Conservation (phyloP, 2,797 vertebrate species). For the Manis javanica region DNA sequence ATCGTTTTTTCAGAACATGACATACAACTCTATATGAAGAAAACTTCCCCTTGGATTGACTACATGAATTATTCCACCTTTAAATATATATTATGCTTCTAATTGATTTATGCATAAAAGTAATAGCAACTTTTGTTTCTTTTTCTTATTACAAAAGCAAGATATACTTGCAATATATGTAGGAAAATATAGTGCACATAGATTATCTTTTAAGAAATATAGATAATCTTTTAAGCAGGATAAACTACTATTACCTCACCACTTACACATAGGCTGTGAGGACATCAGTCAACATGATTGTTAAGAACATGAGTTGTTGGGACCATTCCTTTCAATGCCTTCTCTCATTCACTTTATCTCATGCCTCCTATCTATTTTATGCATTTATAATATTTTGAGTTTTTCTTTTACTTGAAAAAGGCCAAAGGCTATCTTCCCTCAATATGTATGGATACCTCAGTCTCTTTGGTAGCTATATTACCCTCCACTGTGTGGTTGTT, state of each 20-base stretch:
- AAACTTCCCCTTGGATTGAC: background rate
- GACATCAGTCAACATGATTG: background rate
- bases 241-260: background rate
- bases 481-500: background rate
- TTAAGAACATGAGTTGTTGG: background rate
- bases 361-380: background rate
- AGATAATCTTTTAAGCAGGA: background rate
- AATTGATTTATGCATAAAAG: background rate
- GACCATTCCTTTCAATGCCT: background rate
- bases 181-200: background rate
- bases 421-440: background rate
- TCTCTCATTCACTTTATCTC: background rate
- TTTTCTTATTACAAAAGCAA: background rate
- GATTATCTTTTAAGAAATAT: no score
- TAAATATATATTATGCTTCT: constrained; percentile 25
- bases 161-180: background rate
- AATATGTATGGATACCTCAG: background rate
- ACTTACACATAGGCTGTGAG: background rate
- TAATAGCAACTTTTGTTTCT: background rate
- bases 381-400: background rate
- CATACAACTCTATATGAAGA: background rate
- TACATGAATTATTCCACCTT: background rate
- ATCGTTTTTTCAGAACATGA: background rate
- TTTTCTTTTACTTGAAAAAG: background rate
- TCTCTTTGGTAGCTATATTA: background rate